phyloP scores from a whole-genome alignment of 1,140 invertebrate genomes.

The Sinonovacula constricta region DNA sequence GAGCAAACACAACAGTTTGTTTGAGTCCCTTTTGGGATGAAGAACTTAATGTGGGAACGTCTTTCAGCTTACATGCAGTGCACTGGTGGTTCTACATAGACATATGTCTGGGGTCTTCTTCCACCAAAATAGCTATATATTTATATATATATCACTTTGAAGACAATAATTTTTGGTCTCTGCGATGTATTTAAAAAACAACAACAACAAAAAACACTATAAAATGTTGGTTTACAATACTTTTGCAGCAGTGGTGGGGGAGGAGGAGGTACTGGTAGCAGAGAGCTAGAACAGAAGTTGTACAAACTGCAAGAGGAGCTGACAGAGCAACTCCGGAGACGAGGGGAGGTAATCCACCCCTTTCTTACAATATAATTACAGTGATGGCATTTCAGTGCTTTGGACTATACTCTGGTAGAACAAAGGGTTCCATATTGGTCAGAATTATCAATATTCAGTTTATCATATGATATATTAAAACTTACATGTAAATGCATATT shows the following conservation, averaged over 20 bases:
- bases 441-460: too few relatives aligned
- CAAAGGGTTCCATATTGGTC: too few relatives aligned
- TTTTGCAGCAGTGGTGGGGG: conserved; percentile 52
- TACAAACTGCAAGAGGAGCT: conserved; percentile 92
- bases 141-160: not conserved
- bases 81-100: too few relatives aligned
- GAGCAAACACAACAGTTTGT: too few relatives aligned
- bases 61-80: too few relatives aligned
- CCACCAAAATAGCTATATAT: not conserved
- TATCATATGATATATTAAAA: too few relatives aligned
- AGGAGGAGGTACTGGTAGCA: conserved; percentile 57
- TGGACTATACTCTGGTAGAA: too few relatives aligned
- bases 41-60: too few relatives aligned
- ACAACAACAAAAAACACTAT: not conserved
- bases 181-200: conserved; percentile 31
- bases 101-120: too few relatives aligned
- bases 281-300: conserved; percentile 84
- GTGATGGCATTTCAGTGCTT: too few relatives aligned
- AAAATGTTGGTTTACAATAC: not conserved
- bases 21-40: conserved; percentile 84
- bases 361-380: too few relatives aligned
- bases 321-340: conserved; percentile 90
- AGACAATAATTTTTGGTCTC: conserved; percentile 82
- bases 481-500: too few relatives aligned
- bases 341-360: conserved; percentile 90